Base-by-base conservation (phyloP, 2,888 invertebrate species). In the Melikaiella ostensackeni region DNA sequence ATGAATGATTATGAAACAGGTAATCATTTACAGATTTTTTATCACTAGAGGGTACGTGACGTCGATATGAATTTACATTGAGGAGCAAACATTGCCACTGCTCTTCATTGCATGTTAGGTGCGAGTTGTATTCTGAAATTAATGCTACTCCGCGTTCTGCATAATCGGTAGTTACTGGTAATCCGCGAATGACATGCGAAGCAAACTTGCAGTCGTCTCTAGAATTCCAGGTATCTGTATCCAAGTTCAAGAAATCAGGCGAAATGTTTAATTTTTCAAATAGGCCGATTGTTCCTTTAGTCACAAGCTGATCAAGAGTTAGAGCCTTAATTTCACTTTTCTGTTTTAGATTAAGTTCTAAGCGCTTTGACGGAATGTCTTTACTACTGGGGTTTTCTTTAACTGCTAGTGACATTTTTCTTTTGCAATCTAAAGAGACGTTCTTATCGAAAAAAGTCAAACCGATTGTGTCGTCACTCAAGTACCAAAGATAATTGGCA, bases 401-500 rank as follows among this genome's bases (percentile, higher is more conserved):
- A 11, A 79, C 73, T 7, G 78, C 77, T 6, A 27, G 8, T 1
- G 77, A 75, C 64, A 79, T 83, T 61, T 79, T 9, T 33, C 2
- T 5, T 33, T 33, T 33, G 7, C 6, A 33, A 33, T 33, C 2
- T 5, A 33, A 33, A 33, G 80, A 55, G 27, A 79, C 74, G 0
- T 16, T 64, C 13, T 75, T 55, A 66, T 80, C 80, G 57, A 82
- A 82, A 11, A 81, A 79, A 8, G 81, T 27, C 27, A 81, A 63
- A 59, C 76, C 75, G 35, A 73, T 74, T 5, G 76, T 50, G 21
- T 81, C 77, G 55, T 78, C 75, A 6, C 63, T 61, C 27, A 82
- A 42, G 42, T 81, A 76, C 79, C 81, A 80, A n/a, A n/a, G n/a
- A n/a, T n/a, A n/a, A n/a, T n/a, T n/a, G n/a, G n/a, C n/a, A n/a